Conservation (phyloP, 2,797 vertebrate species). For the Cercopithecus diana region DNA sequence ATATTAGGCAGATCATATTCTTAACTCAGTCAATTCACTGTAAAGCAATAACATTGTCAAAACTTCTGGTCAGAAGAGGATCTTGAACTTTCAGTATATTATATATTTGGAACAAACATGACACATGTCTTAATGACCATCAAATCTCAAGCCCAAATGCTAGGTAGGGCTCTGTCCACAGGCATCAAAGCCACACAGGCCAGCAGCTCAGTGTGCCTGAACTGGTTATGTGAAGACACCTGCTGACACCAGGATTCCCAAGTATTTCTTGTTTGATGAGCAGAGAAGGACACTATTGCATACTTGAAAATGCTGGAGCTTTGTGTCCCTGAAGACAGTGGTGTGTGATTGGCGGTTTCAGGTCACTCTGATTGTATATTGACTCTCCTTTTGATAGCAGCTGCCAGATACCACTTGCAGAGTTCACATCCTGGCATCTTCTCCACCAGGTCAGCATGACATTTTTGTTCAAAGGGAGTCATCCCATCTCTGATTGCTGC, state of each 20-base stretch:
- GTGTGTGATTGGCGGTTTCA: constrained; percentile 58
- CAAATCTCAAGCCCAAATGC: background rate
- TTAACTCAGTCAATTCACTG: background rate
- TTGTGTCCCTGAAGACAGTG: constrained; percentile 25
- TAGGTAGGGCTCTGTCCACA: background rate
- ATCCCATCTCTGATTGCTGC: constrained; percentile 34
- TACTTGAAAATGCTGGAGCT: background rate
- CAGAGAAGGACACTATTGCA: background rate
- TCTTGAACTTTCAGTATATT: background rate
- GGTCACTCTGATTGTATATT: constrained; percentile 56
- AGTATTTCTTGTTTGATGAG: background rate
- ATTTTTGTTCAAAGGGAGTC: constrained; percentile 68
- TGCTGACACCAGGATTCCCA: background rate
- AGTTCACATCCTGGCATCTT: constrained; percentile 35
- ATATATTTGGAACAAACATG: constrained; percentile 34
- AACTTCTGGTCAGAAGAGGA: background rate
- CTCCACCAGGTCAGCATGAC: constrained; percentile 61
- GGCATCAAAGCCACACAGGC: background rate
- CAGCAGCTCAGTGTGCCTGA: background rate
- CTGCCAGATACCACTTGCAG: constrained; percentile 47
- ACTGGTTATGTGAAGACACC: background rate
- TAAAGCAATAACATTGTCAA: constrained; percentile 42
- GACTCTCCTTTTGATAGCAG: constrained; percentile 39
- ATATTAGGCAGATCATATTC: constrained; percentile 14
- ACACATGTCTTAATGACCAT: background rate